phyloP scores from a whole-genome alignment of 2,113 vertebrate species.

The Cavia aperea region DNA sequence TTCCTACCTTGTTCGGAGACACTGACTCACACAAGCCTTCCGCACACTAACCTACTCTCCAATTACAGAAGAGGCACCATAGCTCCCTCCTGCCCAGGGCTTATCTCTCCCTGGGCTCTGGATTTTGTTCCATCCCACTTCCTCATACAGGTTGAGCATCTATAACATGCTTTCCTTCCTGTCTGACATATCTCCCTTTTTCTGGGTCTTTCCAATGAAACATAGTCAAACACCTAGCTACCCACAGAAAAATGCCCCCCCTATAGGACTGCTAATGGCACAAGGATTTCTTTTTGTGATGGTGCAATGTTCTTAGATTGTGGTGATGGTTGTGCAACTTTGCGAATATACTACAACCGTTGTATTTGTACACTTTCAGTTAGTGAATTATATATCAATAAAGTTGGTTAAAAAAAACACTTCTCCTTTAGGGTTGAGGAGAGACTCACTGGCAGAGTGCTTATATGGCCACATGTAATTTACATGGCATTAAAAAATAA shows the following conservation, averaged over 20 bases:
- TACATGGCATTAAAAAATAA: background rate
- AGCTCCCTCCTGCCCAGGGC: background rate
- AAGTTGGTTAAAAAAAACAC: background rate
- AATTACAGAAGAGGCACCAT: background rate
- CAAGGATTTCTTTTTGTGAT: background rate
- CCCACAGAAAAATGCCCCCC: background rate
- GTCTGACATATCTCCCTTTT: background rate
- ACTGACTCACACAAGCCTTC: background rate
- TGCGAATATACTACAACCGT: background rate
- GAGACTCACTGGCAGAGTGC: background rate
- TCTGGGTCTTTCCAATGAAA: constrained; percentile 38
- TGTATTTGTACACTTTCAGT: background rate
- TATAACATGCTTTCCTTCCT: background rate
- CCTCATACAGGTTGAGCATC: background rate
- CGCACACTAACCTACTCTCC: background rate
- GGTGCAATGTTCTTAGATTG: background rate
- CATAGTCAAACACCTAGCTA: background rate
- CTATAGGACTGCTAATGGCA: background rate
- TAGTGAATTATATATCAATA: background rate
- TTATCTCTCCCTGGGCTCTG: constrained; percentile 28
- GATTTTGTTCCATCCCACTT: constrained; percentile 9
- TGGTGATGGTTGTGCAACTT: background rate
- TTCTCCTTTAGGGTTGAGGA: background rate
- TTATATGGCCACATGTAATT: background rate
- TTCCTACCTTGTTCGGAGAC: background rate